Evolutionary conservation across 2,888 invertebrate genomes (phyloP).

Genomic region (Ectemnius lituratus): DNA sequence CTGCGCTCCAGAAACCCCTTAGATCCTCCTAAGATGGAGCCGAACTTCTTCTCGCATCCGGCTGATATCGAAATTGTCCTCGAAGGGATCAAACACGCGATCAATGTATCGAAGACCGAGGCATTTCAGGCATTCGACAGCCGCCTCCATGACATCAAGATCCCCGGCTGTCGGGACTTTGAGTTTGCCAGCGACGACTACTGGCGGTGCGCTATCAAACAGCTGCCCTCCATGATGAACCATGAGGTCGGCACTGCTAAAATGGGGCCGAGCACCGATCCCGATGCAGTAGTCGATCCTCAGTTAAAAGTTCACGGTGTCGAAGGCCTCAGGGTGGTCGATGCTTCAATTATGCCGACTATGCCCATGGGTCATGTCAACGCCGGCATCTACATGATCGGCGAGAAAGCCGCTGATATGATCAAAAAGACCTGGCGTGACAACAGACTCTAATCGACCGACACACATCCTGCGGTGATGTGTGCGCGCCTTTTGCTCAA

Average conservation of each 20-base stretch:
- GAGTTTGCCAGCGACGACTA: constrained; percentile 81
- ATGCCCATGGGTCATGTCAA: constrained; percentile 81
- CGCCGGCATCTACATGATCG: constrained; percentile 82
- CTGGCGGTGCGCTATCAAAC: constrained; percentile 83
- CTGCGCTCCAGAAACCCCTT: constrained; percentile 86
- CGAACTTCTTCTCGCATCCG: constrained; percentile 87
- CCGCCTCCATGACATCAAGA: constrained; percentile 73
- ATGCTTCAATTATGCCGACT: constrained; percentile 82
- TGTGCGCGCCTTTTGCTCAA: neutral
- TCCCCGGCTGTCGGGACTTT: constrained; percentile 80
- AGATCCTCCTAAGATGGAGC: constrained; percentile 86
- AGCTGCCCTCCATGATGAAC: constrained; percentile 82
- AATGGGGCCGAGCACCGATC: constrained; percentile 80
- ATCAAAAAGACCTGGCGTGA: constrained; percentile 78
- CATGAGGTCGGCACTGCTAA: constrained; percentile 82
- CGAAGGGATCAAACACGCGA: constrained; percentile 80
- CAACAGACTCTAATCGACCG: neutral
- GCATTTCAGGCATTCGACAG: constrained; percentile 78
- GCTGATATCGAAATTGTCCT: constrained; percentile 75
- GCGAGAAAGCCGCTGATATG: constrained; percentile 81
- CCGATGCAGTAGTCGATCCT: constrained; percentile 81
- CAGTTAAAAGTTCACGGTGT: constrained; percentile 80
- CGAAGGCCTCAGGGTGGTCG: constrained; percentile 79
- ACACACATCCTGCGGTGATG: neutral
- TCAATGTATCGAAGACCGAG: constrained; percentile 78